Percentiles rank a stretch among this genome's conserved stretches.
phyloP scores from a whole-genome alignment of 2,888 invertebrate species.

The Drosophila fungiperda region DNA sequence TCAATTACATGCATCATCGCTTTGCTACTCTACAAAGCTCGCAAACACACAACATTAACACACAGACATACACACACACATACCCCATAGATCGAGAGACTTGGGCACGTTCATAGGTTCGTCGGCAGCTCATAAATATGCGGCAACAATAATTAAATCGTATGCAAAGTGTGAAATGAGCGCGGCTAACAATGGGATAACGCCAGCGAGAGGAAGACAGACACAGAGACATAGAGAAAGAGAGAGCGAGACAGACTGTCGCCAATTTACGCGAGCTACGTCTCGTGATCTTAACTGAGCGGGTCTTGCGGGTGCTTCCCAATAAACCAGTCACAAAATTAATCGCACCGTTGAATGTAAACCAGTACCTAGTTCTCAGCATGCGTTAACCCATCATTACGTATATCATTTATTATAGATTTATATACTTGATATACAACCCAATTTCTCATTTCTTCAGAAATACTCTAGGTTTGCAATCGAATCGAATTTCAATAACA shows the following conservation, averaged over 20 bases:
- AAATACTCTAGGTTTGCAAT: neutral
- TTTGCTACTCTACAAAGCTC: conserved; percentile 42
- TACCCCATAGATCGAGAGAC: conserved; percentile 14
- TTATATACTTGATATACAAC: neutral
- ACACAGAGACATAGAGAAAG: conserved; percentile 15
- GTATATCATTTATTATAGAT: neutral
- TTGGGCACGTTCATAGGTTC: conserved; percentile 45
- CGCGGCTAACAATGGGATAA: neutral
- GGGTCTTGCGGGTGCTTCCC: conserved; percentile 65
- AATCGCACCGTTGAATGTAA: conserved; percentile 38
- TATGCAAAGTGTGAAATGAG: conserved; percentile 11
- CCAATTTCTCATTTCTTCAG: neutral
- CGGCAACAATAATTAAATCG: conserved; percentile 57
- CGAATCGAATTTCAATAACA: neutral
- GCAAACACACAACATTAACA: conserved; percentile 8
- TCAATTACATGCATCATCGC: conserved; percentile 70
- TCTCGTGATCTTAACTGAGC: conserved; percentile 63
- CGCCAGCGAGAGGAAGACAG: neutral
- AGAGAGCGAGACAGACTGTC: conserved; percentile 21
- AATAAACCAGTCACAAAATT: conserved; percentile 47
- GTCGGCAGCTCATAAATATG: conserved; percentile 62
- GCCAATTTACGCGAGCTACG: conserved; percentile 69
- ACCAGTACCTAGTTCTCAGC: conserved; percentile 29
- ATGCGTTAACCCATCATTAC: conserved; percentile 1
- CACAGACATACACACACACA: neutral